A percentile compares a stretch with the other conserved stretches of the same genome.
Conservation (phyloP, 2,888 invertebrate genomes). For the Hemicrepidius hirtus region DNA sequence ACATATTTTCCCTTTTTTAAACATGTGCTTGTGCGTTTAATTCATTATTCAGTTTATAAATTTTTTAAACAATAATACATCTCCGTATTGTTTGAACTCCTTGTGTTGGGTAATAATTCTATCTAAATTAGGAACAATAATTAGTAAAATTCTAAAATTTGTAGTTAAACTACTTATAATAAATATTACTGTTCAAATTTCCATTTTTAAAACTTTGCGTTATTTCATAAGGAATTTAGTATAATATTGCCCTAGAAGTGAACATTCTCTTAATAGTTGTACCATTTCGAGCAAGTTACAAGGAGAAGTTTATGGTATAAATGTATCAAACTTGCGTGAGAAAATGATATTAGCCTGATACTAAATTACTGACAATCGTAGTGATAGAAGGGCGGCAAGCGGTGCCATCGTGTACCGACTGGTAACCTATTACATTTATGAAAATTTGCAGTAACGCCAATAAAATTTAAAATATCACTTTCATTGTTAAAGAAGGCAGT, state of each 20-base stretch:
- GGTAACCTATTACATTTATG: constrained; percentile 5
- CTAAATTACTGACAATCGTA: constrained; percentile 45
- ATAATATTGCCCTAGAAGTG: not conserved
- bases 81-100: too few relatives aligned
- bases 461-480: too few relatives aligned
- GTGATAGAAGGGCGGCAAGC: constrained; percentile 50
- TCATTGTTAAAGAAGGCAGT: not conserved
- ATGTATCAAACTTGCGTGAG: constrained; percentile 38
- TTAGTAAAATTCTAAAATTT: too few relatives aligned
- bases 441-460: constrained; percentile 2
- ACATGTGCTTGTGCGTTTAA: too few relatives aligned
- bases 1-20: too few relatives aligned
- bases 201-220: not conserved
- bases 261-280: constrained; percentile 17
- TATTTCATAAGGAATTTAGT: not conserved
- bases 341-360: constrained; percentile 55
- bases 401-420: constrained; percentile 57
- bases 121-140: too few relatives aligned
- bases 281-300: constrained; percentile 35
- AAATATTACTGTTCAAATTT: not conserved
- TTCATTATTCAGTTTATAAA: too few relatives aligned
- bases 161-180: too few relatives aligned
- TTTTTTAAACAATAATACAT: too few relatives aligned
- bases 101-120: too few relatives aligned
- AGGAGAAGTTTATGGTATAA: constrained; percentile 9